Conservation (phyloP, 92 coral and sea anemone genomes). For the Zoanthus sociatus region DNA sequence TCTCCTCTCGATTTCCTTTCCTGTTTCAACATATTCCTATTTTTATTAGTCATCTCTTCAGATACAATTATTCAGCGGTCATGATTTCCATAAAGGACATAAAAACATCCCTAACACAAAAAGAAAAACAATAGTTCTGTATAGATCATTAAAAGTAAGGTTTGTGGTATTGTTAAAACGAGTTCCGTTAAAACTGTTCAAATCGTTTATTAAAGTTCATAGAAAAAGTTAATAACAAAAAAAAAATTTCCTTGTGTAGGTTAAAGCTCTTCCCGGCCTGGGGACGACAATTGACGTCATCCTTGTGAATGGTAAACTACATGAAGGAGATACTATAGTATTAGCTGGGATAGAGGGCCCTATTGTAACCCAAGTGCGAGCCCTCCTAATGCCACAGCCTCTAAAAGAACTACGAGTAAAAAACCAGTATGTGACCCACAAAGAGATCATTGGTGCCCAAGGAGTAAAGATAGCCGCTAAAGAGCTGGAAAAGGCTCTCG, state of each 20-base stretch:
- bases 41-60: too few relatives aligned
- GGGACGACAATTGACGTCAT: constrained; percentile 98
- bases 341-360: constrained; percentile 98
- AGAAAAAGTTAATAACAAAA: neutral
- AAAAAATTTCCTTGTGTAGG: constrained; percentile 52
- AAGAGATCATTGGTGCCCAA: constrained; percentile 90
- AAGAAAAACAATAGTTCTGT: too few relatives aligned
- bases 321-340: constrained; percentile 91
- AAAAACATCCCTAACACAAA: too few relatives aligned
- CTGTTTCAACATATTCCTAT: too few relatives aligned
- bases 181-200: neutral
- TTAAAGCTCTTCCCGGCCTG: constrained; percentile 95
- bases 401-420: constrained; percentile 95
- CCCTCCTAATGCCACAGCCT: constrained; percentile 98
- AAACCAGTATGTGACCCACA: constrained; percentile 91
- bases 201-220: too few relatives aligned
- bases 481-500: constrained; percentile 95
- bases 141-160: too few relatives aligned
- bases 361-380: constrained; percentile 94
- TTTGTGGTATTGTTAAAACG: too few relatives aligned
- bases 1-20: too few relatives aligned
- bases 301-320: constrained; percentile 91
- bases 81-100: too few relatives aligned
- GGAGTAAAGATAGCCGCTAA: constrained; percentile 97
- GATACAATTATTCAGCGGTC: too few relatives aligned